Evolutionary conservation across 2,797 vertebrate species (phyloP), one percentile per base, ranked within the genome.

Genomic region (Zenarchopterus dispar): DNA sequence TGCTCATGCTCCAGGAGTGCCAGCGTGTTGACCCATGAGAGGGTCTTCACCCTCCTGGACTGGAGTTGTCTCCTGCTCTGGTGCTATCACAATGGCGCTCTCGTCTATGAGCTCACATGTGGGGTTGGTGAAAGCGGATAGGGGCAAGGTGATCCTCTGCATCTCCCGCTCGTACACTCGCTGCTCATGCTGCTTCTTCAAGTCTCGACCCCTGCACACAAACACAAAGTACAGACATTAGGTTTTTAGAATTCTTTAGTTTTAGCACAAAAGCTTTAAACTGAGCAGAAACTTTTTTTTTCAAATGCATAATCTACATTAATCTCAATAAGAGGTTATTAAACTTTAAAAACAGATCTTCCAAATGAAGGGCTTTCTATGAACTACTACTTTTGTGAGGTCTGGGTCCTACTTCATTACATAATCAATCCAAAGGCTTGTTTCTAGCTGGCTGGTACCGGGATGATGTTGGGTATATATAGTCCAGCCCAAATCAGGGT

Each of bases 71-170:
- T 88, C 92, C 0, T 91, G 92, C 79, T 85, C 86, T 0, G 91
- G 84, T 15, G 82, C 90, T 62, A 97, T 93, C 3, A 94, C 94
- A 0, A 98, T 79, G 17, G 94, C 94, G 86, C 94, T 96, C 88
- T 98, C 97, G 0, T 99, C 97, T 19, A 96, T 79, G 1, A 97
- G 91, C 92, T 99, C 97, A 0, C 97, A 99, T 49, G 93, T 90
- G 16, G 96, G 94, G 77, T 99, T 99, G 80, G 88, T 92, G 85
- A 99, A 99, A 0, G 97, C 97, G 0, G 97, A 97, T 53, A 97
- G 91, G 0, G 96, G 96, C 68, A 99, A 88, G 0, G 94, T 97
- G 91, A 97, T 96, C 67, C 95, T 94, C 87, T 99, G 96, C 95
- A 98, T 96, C 87, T 97, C 95, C 0, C 96, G 93, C 86, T 97